Conservation (phyloP, 2,888 invertebrate genomes). For the Xanthia icteritia region DNA sequence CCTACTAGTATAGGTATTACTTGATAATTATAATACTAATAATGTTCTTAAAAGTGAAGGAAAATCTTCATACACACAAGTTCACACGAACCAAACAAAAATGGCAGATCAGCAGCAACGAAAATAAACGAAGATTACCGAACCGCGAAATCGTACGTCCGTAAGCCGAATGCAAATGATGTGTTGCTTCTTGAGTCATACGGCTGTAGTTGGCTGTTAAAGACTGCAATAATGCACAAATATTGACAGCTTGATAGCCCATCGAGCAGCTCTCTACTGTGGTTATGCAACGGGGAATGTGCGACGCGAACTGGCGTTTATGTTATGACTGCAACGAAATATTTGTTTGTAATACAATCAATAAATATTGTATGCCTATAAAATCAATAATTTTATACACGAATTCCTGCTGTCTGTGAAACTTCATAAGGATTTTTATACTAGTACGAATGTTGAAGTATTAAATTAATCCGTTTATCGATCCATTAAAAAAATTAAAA, state of each 20-base stretch:
- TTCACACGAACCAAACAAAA: not conserved
- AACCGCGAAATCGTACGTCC: conserved; percentile 29
- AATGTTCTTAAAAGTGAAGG: not conserved
- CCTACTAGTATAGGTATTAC: not conserved
- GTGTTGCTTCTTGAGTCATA: conserved; percentile 46
- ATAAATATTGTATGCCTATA: conserved; percentile 30
- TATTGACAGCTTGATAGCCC: conserved; percentile 57
- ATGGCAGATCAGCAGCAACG: conserved; percentile 1
- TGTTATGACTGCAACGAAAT: conserved; percentile 49
- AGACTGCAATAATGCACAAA: conserved; percentile 59
- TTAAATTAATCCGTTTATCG: not conserved
- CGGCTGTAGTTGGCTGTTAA: conserved; percentile 18
- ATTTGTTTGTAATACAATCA: conserved; percentile 42
- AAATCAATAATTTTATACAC: conserved; percentile 14
- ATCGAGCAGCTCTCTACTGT: conserved; percentile 37
- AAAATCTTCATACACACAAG: not conserved
- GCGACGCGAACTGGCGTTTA: conserved; percentile 39
- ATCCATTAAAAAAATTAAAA: not conserved
- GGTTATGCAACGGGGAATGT: conserved; percentile 52
- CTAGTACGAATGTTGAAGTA: not conserved
- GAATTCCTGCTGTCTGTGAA: conserved; percentile 8
- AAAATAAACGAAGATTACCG: conserved; percentile 40
- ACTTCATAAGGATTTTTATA: not conserved
- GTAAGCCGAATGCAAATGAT: conserved; percentile 35
- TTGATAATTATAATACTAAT: not conserved